Evolutionary conservation across 2,797 vertebrate genomes (phyloP).

Genomic region (Varecia variegata): DNA sequence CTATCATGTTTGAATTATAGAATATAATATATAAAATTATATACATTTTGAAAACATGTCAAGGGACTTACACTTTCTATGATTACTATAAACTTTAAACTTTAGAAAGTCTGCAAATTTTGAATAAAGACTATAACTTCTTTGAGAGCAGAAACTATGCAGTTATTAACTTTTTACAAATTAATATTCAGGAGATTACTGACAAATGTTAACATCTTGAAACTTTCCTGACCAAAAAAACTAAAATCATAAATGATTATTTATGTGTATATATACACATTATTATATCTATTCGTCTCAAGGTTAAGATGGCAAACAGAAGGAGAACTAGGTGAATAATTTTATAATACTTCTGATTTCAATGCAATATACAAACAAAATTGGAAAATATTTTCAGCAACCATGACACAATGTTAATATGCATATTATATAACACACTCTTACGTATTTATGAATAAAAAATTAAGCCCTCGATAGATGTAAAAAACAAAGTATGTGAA

Average conservation of each 20-base stretch:
- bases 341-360: constrained; percentile 1
- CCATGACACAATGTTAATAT: constrained; percentile 22
- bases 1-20: background rate
- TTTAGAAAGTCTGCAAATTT: background rate
- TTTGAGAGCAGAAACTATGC: background rate
- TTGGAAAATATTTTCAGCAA: constrained; percentile 2
- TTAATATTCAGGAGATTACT: constrained; percentile 1
- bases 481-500: background rate
- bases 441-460: background rate
- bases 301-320: background rate
- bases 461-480: background rate
- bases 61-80: background rate
- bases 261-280: background rate
- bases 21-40: background rate
- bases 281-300: background rate
- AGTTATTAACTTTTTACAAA: background rate
- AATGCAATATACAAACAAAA: constrained; percentile 18
- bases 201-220: constrained; percentile 1
- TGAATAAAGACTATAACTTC: background rate
- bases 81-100: background rate
- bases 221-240: background rate
- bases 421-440: background rate
- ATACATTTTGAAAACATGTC: constrained; percentile 5
- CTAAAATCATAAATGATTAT: constrained; percentile 7
- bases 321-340: background rate